A percentile compares a stretch with the other conserved stretches of the same genome.
phyloP scores from a whole-genome alignment of 2,888 invertebrate genomes.

The Harpagoxenus sublaevis region DNA sequence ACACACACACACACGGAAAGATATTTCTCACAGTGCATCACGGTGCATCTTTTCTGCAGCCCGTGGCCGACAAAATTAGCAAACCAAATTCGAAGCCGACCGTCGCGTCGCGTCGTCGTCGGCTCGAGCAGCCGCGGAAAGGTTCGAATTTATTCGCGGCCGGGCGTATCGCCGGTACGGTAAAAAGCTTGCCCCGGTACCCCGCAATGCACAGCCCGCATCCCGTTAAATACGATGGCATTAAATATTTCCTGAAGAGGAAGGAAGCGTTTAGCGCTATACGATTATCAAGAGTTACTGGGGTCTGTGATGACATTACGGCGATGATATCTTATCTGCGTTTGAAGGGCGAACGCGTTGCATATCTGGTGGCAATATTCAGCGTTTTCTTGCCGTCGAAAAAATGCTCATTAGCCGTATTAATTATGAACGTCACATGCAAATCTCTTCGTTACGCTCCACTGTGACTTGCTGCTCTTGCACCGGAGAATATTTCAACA shows the following conservation, averaged over 20 bases:
- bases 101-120: constrained; percentile 43
- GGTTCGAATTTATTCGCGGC: constrained; percentile 55
- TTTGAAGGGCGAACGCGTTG: neutral
- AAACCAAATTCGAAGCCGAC: constrained; percentile 67
- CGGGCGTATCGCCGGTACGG: constrained; percentile 31
- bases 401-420: constrained; percentile 27
- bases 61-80: constrained; percentile 68
- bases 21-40: constrained; percentile 45
- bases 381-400: constrained; percentile 15
- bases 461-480: neutral
- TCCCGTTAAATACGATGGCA: constrained; percentile 39
- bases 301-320: constrained; percentile 8
- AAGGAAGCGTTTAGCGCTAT: constrained; percentile 9
- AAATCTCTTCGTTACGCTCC: constrained; percentile 27
- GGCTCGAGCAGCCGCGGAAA: constrained; percentile 45
- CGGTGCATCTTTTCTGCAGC: constrained; percentile 47
- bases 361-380: neutral
- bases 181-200: constrained; percentile 20
- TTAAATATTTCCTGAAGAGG: constrained; percentile 6
- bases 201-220: constrained; percentile 16
- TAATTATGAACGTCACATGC: constrained; percentile 51
- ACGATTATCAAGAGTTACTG: constrained; percentile 32
- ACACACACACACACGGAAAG: neutral
- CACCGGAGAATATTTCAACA: constrained; percentile 28
- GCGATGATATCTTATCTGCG: constrained; percentile 14